Percentiles rank a stretch among this genome's conserved stretches.
phyloP scores from a whole-genome alignment of 2,797 vertebrate species.

The Sibirionetta formosa region DNA sequence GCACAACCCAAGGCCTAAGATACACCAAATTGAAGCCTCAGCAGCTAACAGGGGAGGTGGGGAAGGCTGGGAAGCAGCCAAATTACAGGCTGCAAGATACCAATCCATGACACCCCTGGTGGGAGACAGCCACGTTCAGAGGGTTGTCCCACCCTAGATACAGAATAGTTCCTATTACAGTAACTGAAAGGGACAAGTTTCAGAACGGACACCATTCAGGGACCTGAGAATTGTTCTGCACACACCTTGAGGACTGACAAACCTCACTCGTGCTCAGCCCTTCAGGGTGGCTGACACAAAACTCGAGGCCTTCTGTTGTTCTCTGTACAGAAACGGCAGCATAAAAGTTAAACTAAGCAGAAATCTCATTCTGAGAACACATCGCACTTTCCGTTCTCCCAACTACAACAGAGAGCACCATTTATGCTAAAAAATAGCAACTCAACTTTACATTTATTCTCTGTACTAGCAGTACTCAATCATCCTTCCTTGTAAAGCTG shows the following conservation, averaged over 20 bases:
- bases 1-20: background rate
- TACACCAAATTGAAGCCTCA: background rate
- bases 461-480: background rate
- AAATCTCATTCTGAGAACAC: background rate
- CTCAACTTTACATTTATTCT: background rate
- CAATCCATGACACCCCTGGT: rapidly evolving
- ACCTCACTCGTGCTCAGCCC: background rate
- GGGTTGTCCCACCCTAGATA: background rate
- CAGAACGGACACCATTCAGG: background rate
- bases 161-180: background rate
- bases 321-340: background rate
- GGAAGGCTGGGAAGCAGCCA: background rate
- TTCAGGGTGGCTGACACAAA: background rate
- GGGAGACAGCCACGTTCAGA: background rate
- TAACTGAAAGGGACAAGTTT: background rate
- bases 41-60: background rate
- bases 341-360: background rate
- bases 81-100: background rate
- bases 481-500: background rate
- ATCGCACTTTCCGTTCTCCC: background rate
- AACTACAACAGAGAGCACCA: background rate
- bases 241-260: background rate
- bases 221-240: background rate
- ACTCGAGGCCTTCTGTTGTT: background rate
- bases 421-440: background rate